Evolutionary conservation across 2,888 invertebrate genomes (phyloP).

Genomic region (Hirtodrosophila alboralis): DNA sequence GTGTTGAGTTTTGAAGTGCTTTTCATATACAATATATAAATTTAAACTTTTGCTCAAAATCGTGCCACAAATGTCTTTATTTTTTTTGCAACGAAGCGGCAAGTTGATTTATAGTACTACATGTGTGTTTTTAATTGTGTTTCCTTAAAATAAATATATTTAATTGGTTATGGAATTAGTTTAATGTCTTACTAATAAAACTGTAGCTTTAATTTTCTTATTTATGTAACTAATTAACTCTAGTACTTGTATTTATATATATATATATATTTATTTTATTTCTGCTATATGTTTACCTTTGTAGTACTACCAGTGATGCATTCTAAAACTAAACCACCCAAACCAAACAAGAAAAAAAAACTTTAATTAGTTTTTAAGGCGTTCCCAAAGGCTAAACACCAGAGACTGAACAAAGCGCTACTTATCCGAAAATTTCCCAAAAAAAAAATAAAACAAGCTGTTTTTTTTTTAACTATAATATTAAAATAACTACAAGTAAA

Average conservation of each 20-base stretch:
- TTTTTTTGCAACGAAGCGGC: slow-evolving; percentile 12
- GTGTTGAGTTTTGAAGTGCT: slow-evolving; percentile 10
- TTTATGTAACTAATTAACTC: slow-evolving; percentile 24
- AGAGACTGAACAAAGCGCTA: slow-evolving; percentile 74
- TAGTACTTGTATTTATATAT: slow-evolving; percentile 11
- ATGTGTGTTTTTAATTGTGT: slow-evolving; percentile 11
- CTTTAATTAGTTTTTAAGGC: slow-evolving; percentile 68
- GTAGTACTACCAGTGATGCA: slow-evolving; percentile 77
- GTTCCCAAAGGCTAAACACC: slow-evolving; percentile 70
- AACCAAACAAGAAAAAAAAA: slow-evolving; percentile 69
- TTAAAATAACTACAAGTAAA: slow-evolving; percentile 19
- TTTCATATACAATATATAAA: too few relatives aligned
- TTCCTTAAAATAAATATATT: slow-evolving; percentile 10
- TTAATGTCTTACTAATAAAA: slow-evolving; percentile 33
- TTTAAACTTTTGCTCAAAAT: slow-evolving; percentile 47
- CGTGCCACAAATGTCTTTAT: slow-evolving; percentile 52
- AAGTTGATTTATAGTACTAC: slow-evolving; percentile 61
- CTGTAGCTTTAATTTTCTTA: slow-evolving; percentile 14
- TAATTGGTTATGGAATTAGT: slow-evolving; percentile 37
- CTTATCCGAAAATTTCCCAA: slow-evolving; percentile 9
- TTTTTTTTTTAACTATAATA: slow-evolving; percentile 24
- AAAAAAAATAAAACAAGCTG: slow-evolving; percentile 19
- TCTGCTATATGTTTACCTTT: slow-evolving; percentile 73
- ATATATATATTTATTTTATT: slow-evolving; percentile 34
- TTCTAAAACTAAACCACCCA: slow-evolving; percentile 74